Percentiles rank a stretch among this genome's conserved stretches.
These are phyloP conservation scores for Pseudochromis fuscus DNA, from an alignment of 2,797 vertebrate genomes.

Conservation along the genomic window DNA sequence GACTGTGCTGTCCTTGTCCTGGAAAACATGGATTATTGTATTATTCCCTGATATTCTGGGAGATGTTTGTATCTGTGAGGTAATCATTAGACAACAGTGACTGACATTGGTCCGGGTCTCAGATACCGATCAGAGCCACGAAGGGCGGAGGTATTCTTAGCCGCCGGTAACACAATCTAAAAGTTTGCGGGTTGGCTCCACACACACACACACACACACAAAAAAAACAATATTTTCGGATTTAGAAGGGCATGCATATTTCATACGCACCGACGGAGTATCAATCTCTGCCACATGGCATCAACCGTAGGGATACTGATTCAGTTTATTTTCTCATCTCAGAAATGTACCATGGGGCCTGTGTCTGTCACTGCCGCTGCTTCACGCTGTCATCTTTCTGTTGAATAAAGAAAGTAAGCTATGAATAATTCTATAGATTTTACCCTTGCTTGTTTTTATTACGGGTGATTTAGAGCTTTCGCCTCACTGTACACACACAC, in stretches of 20 bases:
- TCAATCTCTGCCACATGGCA: constrained; percentile 65
- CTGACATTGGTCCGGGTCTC: constrained; percentile 23
- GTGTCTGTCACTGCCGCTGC: constrained; percentile 23
- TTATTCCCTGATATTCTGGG: constrained; percentile 1
- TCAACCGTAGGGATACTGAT: constrained; percentile 63
- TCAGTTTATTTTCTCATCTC: constrained; percentile 69
- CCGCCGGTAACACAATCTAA: constrained; percentile 43
- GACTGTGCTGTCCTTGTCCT: too few species aligned
- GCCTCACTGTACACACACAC: constrained; percentile 14
- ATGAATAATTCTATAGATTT: constrained; percentile 67
- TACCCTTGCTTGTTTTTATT: constrained; percentile 46
- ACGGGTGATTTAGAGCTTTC: constrained; percentile 7
- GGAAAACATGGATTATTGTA: too few species aligned
- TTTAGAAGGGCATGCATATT: constrained; percentile 76
- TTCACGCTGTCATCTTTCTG: constrained; percentile 33
- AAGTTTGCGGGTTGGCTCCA: constrained; percentile 43
- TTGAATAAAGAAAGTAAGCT: constrained; percentile 19
- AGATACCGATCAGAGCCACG: constrained; percentile 1
- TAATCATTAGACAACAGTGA: constrained; percentile 22
- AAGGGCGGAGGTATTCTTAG: constrained; percentile 26
- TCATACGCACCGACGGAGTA: constrained; percentile 64
- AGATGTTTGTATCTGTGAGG: not conserved
- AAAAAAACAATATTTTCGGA: constrained; percentile 48
- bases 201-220: too few species aligned
- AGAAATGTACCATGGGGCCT: constrained; percentile 35